phyloP scores from a whole-genome alignment of 2,113 vertebrate genomes.

The Falcunculus frontatus region DNA sequence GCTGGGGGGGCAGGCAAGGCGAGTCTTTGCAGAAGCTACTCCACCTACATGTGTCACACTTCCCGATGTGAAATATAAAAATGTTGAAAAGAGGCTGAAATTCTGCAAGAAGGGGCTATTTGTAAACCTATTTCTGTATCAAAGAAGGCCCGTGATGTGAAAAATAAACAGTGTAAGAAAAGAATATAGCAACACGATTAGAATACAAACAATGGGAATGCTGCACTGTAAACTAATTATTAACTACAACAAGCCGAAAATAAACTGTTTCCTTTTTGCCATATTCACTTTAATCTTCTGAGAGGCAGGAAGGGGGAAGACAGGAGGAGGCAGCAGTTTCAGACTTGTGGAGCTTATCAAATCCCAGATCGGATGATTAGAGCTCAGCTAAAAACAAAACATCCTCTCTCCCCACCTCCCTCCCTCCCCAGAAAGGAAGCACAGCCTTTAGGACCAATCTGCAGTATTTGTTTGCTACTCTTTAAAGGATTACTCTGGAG shows the following conservation, averaged over 20 bases:
- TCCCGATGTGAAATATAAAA: background rate
- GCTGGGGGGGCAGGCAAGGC: background rate
- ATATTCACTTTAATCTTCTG: conserved; percentile 16
- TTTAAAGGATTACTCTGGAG: conserved; percentile 39
- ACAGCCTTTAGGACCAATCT: conserved; percentile 1
- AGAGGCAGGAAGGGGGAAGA: conserved; percentile 36
- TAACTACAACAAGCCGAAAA: conserved; percentile 34
- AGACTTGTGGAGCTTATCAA: conserved; percentile 34
- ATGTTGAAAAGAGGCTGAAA: background rate
- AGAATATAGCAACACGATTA: background rate
- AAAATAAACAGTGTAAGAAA: background rate
- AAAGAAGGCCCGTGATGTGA: background rate
- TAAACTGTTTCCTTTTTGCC: conserved; percentile 27
- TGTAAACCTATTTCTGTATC: background rate
- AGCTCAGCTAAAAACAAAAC: conserved; percentile 38
- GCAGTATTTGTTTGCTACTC: conserved; percentile 12
- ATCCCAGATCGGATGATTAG: conserved; percentile 42
- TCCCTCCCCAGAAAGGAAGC: conserved; percentile 36
- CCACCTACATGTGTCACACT: background rate
- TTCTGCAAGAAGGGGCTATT: background rate
- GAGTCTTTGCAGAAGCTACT: background rate
- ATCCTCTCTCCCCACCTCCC: conserved; percentile 23
- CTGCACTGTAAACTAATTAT: conserved; percentile 1
- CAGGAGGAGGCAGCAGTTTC: conserved; percentile 6
- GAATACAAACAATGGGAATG: background rate